phyloP scores from a whole-genome alignment of 2,113 vertebrate genomes.

The Ia io region DNA sequence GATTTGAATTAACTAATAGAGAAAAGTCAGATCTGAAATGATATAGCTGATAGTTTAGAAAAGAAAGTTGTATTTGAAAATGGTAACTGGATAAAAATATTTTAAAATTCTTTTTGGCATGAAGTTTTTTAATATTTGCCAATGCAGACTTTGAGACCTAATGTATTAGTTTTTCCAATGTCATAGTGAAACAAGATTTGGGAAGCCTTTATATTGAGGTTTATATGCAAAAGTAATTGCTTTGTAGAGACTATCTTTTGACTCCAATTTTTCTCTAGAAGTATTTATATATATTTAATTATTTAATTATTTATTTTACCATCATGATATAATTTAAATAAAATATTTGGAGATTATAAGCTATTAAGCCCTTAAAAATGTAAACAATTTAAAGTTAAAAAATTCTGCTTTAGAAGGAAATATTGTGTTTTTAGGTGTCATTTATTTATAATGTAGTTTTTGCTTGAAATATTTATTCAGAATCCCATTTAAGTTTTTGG shows the following conservation, averaged over 20 bases:
- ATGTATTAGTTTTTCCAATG: not conserved
- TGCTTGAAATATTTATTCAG: not conserved
- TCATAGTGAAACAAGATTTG: not conserved
- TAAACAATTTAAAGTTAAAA: not conserved
- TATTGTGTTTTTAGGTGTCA: not conserved
- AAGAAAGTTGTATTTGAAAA: not conserved
- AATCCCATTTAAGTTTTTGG: not conserved
- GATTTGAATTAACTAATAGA: not conserved
- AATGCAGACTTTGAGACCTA: not conserved
- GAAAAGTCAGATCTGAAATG: not conserved
- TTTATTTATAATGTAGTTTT: not conserved
- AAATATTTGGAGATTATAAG: not conserved
- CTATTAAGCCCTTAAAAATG: not conserved
- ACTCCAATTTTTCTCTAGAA: not conserved
- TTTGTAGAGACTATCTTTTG: not conserved
- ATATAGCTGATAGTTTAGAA: not conserved
- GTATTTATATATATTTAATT: not conserved
- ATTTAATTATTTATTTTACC: not conserved
- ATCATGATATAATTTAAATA: not conserved
- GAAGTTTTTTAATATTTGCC: not conserved
- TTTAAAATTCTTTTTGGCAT: not conserved
- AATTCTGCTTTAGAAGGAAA: not conserved
- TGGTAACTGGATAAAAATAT: not conserved
- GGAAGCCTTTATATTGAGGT: not conserved
- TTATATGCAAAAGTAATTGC: not conserved